These are phyloP conservation scores for Ochropacha duplaris DNA, from an alignment of 2,888 invertebrate genomes.

Conservation along the genomic window DNA sequence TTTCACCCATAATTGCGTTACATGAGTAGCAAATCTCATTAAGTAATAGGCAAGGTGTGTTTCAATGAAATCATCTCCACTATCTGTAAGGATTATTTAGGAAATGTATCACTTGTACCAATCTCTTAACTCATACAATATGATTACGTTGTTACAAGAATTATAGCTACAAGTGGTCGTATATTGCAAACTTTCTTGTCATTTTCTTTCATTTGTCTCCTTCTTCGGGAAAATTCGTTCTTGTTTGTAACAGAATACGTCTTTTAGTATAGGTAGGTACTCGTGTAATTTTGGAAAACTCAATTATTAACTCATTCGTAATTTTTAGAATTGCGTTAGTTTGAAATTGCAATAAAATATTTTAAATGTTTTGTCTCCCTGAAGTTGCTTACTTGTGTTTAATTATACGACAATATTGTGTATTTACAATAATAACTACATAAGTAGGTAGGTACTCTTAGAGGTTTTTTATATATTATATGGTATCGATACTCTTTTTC, in stretches of 20 bases:
- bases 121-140: constrained; percentile 35
- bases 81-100: constrained; percentile 18
- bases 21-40: constrained; percentile 28
- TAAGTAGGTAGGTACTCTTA: too few species aligned
- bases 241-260: not conserved
- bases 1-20: constrained; percentile 33
- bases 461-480: too few species aligned
- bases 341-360: too few species aligned
- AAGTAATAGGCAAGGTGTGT: constrained; percentile 22
- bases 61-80: constrained; percentile 36
- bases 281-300: not conserved
- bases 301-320: not conserved
- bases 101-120: constrained; percentile 35
- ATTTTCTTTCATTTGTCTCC: not conserved
- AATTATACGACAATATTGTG: not conserved
- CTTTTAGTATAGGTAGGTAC: not conserved
- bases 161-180: constrained; percentile 16
- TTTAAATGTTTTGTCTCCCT: too few species aligned
- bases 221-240: not conserved
- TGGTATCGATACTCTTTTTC: constrained; percentile 16
- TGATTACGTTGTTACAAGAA: constrained; percentile 30
- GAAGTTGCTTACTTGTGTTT: not conserved
- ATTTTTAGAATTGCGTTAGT: too few species aligned
- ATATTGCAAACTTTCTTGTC: not conserved
- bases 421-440: not conserved